These are phyloP conservation scores for Cassiopea andromeda DNA, from an alignment of 30 jellyfish, hydroid and myxozoan genomes.

Conservation along the genomic window DNA sequence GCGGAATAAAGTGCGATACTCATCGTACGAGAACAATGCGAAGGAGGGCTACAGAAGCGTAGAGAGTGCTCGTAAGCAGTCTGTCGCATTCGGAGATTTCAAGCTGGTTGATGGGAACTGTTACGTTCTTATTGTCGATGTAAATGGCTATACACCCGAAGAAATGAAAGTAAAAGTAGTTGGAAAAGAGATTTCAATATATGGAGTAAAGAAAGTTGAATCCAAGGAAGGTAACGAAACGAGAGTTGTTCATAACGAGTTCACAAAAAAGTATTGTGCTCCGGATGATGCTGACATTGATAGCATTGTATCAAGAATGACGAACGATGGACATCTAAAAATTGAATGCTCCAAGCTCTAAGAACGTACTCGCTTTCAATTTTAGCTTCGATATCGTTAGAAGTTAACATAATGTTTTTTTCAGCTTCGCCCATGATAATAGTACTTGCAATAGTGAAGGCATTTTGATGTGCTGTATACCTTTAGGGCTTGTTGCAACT, in stretches of 20 bases:
- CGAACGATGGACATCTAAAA: conserved; percentile 62
- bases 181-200: conserved; percentile 70
- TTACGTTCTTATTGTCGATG: conserved; percentile 63
- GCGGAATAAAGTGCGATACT: conserved; percentile 21
- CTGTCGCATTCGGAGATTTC: conserved; percentile 61
- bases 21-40: conserved; percentile 54
- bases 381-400: background rate
- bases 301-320: conserved; percentile 71
- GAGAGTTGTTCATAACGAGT: conserved; percentile 61
- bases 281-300: conserved; percentile 72
- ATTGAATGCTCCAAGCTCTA: conserved; percentile 50
- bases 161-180: conserved; percentile 76
- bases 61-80: conserved; percentile 2
- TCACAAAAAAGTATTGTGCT: conserved; percentile 55
- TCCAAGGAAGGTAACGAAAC: conserved; percentile 69
- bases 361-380: background rate
- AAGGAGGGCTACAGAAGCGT: conserved; percentile 11
- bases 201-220: conserved; percentile 63
- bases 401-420: no score
- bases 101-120: conserved; percentile 42
- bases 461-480: no score
- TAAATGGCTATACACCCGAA: conserved; percentile 72
- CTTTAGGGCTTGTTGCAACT: no score
- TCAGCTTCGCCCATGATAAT: no score
- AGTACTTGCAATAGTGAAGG: no score